Base-by-base conservation (phyloP, 2,888 invertebrate genomes). In the Agonopterix subpropinquella region DNA sequence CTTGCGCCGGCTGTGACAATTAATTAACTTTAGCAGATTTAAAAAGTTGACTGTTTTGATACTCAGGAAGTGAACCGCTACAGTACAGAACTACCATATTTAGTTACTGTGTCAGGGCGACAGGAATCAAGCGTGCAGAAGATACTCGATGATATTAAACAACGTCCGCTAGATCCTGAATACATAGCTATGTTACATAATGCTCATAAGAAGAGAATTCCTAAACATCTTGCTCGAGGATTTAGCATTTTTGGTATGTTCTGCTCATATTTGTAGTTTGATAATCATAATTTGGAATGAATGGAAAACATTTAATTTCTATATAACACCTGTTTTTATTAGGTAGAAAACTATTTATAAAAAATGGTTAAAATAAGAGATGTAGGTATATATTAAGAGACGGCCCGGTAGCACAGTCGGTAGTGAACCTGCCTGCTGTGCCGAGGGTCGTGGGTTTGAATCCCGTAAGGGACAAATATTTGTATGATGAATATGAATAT, bases 141-240 rank as follows among this genome's bases (percentile, higher is more conserved):
- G 13, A 63, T 83, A 13, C 53, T 82, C 2, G 50, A 67, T 0
- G 61, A 75, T 15, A 55, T 86, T 2, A 79, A 81, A 54, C 65
- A 69, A 1, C 71, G 65, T 0, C 63, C 76, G 0, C 56, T 85
- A 11, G 82, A 85, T 46, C 66, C 80, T 0, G 85, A 86, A 45
- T 73, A 84, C 48, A 37, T 82, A n/a, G 77, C 77, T 0, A 53
- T 85, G 2, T 54, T 83, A 0, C 75, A 77, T 41, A 80, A 83
- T 36, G 75, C 83, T 36, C 80, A 84, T 41, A 56, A 64, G 41
- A 54, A 49, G 0, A 70, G 55, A 36, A 73, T 74, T 5, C 48
- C 69, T 10, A 82, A 81, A 1, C 81, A 86, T 62, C 62, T 84
- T 36, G 78, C 77, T 4, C 70, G 83, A 60, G 85, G 85, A n/a